Evolutionary conservation across 2,113 vertebrate genomes (phyloP).

Genomic region (Menura novaehollandiae): DNA sequence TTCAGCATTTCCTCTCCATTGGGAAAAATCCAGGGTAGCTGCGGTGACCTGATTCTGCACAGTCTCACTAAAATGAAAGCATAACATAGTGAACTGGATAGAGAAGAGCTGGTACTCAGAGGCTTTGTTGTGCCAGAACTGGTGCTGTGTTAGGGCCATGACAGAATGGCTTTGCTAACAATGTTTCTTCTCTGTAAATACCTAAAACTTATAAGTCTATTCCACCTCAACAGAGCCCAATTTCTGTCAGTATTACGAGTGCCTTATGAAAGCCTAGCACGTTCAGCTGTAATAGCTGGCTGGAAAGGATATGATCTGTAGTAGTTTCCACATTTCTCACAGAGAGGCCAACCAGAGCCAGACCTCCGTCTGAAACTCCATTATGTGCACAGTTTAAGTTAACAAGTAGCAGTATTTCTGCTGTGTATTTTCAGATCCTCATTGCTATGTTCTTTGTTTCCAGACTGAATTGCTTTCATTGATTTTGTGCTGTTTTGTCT

Average conservation of each 20-base stretch:
- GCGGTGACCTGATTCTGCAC: background rate
- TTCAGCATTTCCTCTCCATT: background rate
- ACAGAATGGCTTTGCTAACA: background rate
- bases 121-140: background rate
- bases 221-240: background rate
- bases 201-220: background rate
- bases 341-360: background rate
- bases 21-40: background rate
- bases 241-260: background rate
- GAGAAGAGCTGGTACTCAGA: background rate
- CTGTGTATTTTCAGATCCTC: background rate
- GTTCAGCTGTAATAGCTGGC: background rate
- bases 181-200: background rate
- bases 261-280: background rate
- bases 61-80: background rate
- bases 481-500: background rate
- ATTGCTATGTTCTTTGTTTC: background rate
- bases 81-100: background rate
- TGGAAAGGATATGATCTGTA: background rate
- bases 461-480: constrained; percentile 3
- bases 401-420: background rate
- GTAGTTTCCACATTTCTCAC: background rate
- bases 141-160: background rate
- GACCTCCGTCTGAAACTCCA: background rate
- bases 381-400: background rate